Base-by-base conservation (phyloP, 2,797 vertebrate genomes). In the Notolepis coatsorum region DNA sequence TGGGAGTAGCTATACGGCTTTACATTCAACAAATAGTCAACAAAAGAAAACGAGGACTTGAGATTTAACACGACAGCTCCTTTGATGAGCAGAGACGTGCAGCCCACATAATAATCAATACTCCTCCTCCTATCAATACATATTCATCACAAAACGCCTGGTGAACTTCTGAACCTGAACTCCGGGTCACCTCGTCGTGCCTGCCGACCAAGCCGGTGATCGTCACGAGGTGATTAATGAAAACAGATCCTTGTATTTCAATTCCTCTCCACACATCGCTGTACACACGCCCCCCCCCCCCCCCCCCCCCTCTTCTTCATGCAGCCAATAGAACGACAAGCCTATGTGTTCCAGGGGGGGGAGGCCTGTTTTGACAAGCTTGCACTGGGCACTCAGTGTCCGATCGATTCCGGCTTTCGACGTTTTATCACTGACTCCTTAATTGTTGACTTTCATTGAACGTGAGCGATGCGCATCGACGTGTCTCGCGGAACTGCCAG, bases 371-470 rank as follows among this genome's bases (percentile, higher is more conserved):
- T 38, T 53, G 51, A 53, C 51, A 39, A 52, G 41, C 54, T 53
- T 41, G 30, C 49, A 30, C 47, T 49, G 18, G 41, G 48, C 50
- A 53, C 39, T 3, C 28, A 9, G 5, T 3, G 21, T 24, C 53
- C 23, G 24, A 68, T 73, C 43, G 71, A 73, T 68, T 52, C 33
- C 53, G 35, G 28, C 37, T 55, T 37, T 39, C 48, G 17, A 42
- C 48, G 27, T 60, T 67, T 56, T 47, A 61, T 54, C 59, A 63
- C 52, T 47, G 51, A 41, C 51, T 47, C 48, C 59, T 58, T 63
- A 64, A 68, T 60, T 59, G 65, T 68, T 73, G 54, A 59, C 56
- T 54, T 62, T 73, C 53, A 46, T 65, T 30, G 64, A 67, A 30
- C 41, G 38, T 68, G 60, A 68, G 53, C 49, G 25, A 49, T 46